Conservation (phyloP, 2,888 invertebrate genomes). For the Corythucha ciliata region DNA sequence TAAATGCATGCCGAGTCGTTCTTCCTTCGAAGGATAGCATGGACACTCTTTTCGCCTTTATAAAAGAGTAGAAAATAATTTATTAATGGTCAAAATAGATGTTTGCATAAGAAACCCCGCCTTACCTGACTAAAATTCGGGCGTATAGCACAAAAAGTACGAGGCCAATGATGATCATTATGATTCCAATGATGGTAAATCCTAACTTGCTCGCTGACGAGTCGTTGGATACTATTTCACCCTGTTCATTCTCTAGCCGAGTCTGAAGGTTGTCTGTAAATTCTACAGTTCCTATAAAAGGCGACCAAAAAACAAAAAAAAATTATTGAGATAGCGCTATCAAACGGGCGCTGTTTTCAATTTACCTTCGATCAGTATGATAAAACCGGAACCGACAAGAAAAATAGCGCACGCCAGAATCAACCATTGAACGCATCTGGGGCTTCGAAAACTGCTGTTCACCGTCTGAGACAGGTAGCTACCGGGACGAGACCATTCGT, state of each 20-base stretch:
- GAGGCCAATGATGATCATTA: constrained; percentile 53
- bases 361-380: constrained; percentile 32
- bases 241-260: constrained; percentile 37
- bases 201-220: constrained; percentile 22
- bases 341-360: constrained; percentile 1
- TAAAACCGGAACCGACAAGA: constrained; percentile 38
- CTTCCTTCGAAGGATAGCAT: constrained; percentile 39
- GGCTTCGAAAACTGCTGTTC: constrained; percentile 30
- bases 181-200: constrained; percentile 44
- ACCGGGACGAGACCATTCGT: constrained; percentile 39
- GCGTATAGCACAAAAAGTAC: constrained; percentile 43
- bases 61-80: constrained; percentile 7
- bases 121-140: constrained; percentile 18
- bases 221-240: constrained; percentile 19
- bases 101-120: not conserved
- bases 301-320: no score
- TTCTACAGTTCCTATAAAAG: constrained; percentile 29
- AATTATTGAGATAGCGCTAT: no score
- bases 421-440: constrained; percentile 39
- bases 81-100: not conserved
- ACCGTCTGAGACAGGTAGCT: constrained; percentile 38
- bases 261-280: constrained; percentile 46
- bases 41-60: constrained; percentile 37
- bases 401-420: constrained; percentile 37
- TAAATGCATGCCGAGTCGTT: constrained; percentile 38